phyloP scores from a whole-genome alignment of 1,140 invertebrate species.

The Hyles vespertilio region DNA sequence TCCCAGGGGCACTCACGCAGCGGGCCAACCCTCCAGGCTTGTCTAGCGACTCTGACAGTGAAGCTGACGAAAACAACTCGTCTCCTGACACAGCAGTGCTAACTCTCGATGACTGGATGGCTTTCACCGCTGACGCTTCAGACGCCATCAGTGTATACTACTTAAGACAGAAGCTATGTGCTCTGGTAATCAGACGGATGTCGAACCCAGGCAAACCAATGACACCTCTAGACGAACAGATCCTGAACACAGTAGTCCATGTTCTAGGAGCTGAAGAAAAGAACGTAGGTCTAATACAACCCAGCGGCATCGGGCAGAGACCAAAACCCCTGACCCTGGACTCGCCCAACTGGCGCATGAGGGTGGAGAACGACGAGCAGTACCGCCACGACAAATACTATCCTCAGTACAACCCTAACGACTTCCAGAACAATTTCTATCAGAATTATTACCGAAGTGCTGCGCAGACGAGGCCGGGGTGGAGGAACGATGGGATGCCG shows the following conservation, averaged over 20 bases:
- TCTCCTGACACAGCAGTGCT: conserved; percentile 54
- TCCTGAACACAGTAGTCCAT: conserved; percentile 81
- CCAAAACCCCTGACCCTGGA: conserved; percentile 81
- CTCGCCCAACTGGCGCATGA: conserved; percentile 44
- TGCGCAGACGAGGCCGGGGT: conserved; percentile 32
- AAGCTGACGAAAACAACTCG: conserved; percentile 70
- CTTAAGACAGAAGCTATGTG: conserved; percentile 87
- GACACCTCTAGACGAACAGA: conserved; percentile 82
- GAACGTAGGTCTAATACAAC: conserved; percentile 82
- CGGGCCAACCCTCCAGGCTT: conserved; percentile 64
- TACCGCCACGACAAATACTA: conserved; percentile 43
- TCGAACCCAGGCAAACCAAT: conserved; percentile 81
- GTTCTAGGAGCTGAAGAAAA: conserved; percentile 85
- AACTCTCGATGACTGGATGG: conserved; percentile 86
- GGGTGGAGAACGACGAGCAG: conserved; percentile 44
- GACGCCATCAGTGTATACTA: conserved; percentile 82
- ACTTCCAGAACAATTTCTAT: conserved; percentile 40
- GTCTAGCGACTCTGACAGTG: conserved; percentile 77
- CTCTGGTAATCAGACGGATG: conserved; percentile 84
- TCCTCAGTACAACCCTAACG: conserved; percentile 34
- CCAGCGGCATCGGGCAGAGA: conserved; percentile 85
- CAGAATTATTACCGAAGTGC: conserved; percentile 43
- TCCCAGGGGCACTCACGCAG: conserved; percentile 56
- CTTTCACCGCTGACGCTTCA: conserved; percentile 83
- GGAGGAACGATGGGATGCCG: conserved; percentile 36